Conservation (phyloP, 2,113 vertebrate genomes). For the Oostethus manadensis region DNA sequence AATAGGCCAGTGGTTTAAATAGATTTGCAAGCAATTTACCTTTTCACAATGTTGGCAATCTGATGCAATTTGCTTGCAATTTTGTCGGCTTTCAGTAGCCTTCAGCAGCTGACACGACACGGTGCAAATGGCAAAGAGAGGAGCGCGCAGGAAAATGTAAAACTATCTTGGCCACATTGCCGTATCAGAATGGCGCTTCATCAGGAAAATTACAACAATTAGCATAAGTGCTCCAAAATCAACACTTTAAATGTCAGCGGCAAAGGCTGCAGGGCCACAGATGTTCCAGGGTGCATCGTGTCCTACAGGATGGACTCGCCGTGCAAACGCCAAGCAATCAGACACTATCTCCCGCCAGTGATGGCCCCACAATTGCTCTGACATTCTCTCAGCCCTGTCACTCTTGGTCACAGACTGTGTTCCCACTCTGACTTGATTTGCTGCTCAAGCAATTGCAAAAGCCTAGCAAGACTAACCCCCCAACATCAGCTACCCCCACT, state of each 20-base stretch:
- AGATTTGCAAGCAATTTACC: slow-evolving; percentile 99
- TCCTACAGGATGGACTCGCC: slow-evolving; percentile 90
- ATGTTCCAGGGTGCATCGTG: slow-evolving; percentile 86
- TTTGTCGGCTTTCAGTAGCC: slow-evolving; percentile 99
- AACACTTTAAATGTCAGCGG: slow-evolving; percentile 99
- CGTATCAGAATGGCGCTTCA: slow-evolving; percentile 99
- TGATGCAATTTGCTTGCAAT: slow-evolving; percentile 99
- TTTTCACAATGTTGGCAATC: slow-evolving; percentile 99
- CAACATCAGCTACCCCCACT: slow-evolving; percentile 12
- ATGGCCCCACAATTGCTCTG: slow-evolving; percentile 99
- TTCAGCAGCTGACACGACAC: slow-evolving; percentile 98
- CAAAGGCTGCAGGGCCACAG: slow-evolving; percentile 91
- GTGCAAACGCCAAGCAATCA: slow-evolving; percentile 97
- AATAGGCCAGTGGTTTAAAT: slow-evolving; percentile 99
- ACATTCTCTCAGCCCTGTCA: slow-evolving; percentile 97
- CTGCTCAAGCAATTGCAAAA: slow-evolving; percentile 77
- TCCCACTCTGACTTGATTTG: slow-evolving; percentile 74
- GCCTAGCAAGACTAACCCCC: slow-evolving; percentile 55
- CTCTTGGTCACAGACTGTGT: slow-evolving; percentile 87
- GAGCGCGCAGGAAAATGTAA: slow-evolving; percentile 98
- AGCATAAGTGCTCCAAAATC: slow-evolving; percentile 99
- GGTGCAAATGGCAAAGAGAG: slow-evolving; percentile 99
- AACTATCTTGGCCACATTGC: slow-evolving; percentile 99
- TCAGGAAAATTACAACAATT: slow-evolving; percentile 99
- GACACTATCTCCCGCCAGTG: slow-evolving; percentile 90